Conservation (phyloP, 1,140 invertebrate genomes). For the Mya arenaria region DNA sequence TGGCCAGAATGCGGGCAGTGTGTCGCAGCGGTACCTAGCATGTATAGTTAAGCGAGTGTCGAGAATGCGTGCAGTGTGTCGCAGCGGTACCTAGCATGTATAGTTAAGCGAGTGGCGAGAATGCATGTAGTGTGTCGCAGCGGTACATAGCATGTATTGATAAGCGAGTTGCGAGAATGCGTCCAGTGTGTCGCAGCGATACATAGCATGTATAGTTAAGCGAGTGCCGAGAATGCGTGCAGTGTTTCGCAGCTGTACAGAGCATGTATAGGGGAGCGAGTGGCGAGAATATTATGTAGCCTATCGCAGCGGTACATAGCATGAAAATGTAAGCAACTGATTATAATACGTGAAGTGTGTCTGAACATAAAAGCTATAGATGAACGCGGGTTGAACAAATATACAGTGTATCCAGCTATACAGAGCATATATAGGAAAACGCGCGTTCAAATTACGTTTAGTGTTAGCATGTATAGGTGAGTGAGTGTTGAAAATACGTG, state of each 20-base stretch:
- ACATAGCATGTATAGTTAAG: too few relatives aligned
- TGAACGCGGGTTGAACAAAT: background rate
- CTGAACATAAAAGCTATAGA: background rate
- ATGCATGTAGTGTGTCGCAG: background rate
- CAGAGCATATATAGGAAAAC: too few relatives aligned
- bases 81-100: too few relatives aligned
- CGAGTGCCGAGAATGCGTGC: too few relatives aligned
- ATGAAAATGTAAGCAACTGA: too few relatives aligned
- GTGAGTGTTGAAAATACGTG: background rate
- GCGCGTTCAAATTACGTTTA: background rate
- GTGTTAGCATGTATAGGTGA: background rate
- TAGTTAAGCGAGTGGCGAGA: conserved; percentile 50
- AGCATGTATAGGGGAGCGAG: background rate
- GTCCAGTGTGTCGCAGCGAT: background rate
- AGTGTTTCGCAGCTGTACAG: background rate
- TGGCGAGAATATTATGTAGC: background rate
- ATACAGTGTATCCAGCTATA: background rate
- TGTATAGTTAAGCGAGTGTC: too few relatives aligned
- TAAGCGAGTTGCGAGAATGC: background rate
- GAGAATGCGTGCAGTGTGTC: too few relatives aligned
- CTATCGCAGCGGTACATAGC: too few relatives aligned
- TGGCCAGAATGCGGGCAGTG: too few relatives aligned
- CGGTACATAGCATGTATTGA: background rate
- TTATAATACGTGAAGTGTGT: too few relatives aligned
- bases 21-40: too few relatives aligned